Evolutionary conservation across 1,140 invertebrate species (phyloP).

Genomic region (Drosophila seguyi): DNA sequence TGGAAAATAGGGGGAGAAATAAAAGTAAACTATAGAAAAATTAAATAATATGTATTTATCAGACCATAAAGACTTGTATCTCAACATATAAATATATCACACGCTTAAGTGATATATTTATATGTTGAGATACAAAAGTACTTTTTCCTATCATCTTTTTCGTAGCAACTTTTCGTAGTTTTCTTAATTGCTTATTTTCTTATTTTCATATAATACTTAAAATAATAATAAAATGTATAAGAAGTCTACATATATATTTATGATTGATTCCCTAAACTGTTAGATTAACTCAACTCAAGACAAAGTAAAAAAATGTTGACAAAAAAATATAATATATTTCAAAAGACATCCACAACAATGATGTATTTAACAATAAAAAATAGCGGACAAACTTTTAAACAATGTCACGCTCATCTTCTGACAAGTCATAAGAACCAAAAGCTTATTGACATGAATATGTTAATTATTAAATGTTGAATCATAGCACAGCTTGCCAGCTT

Average conservation of each 20-base stretch:
- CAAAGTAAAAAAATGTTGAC: background rate
- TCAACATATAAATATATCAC: no score
- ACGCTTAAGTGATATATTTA: no score
- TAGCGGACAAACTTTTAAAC: constrained; percentile 24
- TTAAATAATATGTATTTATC: background rate
- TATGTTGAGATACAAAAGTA: no score
- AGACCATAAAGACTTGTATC: no score
- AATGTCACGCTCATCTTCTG: constrained; percentile 14
- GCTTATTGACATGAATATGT: background rate
- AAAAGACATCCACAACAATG: constrained; percentile 4
- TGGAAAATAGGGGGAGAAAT: background rate
- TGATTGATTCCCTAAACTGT: constrained; percentile 7
- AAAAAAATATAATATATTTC: background rate
- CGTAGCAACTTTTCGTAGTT: no score
- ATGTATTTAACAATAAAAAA: constrained; percentile 11
- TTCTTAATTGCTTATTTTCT: no score
- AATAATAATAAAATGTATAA: no score
- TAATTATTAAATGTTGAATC: constrained; percentile 11
- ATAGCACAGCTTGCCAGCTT: constrained; percentile 19
- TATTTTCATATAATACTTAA: no score
- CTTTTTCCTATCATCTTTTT: no score
- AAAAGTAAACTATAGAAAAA: background rate
- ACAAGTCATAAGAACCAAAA: constrained; percentile 5
- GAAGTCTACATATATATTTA: background rate
- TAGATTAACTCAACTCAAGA: background rate